Base-by-base conservation (phyloP, 2,888 invertebrate genomes). In the Limnephilus rhombicus region DNA sequence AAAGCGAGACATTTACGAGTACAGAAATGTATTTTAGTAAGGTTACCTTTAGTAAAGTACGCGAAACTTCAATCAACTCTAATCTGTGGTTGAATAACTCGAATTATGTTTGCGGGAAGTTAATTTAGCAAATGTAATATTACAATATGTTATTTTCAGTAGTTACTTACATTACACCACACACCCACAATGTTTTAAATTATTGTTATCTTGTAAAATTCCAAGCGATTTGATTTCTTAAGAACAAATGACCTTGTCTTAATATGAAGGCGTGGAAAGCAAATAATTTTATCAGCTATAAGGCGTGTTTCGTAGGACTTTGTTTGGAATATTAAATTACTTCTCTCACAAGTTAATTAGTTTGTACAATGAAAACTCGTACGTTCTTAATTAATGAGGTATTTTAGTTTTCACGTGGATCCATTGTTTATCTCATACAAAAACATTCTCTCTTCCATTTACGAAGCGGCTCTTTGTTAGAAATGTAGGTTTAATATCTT, bases 261-360 rank as follows among this genome's bases (percentile, higher is more conserved):
- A 9, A 2, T 68, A n/a, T 68, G 7, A n/a, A 68, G 2, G 68
- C n/a, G n/a, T 24, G 68, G 68, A 68, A n/a, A 68, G 68, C 68
- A 68, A 68, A 68, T 68, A 68, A 68, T 68, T 68, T 24, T 68
- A 68, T 68, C 9, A 68, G 68, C 24, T n/a, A 24, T 18, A 68
- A 24, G 24, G 68, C 1, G 24, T 68, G 68, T 68, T 68, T n/a
- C 9, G 4, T 18, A 68, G 15, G 53, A 68, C 68, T 68, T n/a
- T 68, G 68, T 68, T 68, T 68, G 24, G 29, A 82, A 82, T 82
- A 82, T 82, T 31, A 34, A 82, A 82, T 82, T 82, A 82, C 82
- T 82, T 34, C 34, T 82, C 31, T 82, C 31, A 82, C 82, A 82
- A 31, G 68, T 82, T 82, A 82, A 82, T 82, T 82, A 82, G 82